Base-by-base conservation (phyloP, 2,888 invertebrate species). In the Sinopyrophorus schimmeli region DNA sequence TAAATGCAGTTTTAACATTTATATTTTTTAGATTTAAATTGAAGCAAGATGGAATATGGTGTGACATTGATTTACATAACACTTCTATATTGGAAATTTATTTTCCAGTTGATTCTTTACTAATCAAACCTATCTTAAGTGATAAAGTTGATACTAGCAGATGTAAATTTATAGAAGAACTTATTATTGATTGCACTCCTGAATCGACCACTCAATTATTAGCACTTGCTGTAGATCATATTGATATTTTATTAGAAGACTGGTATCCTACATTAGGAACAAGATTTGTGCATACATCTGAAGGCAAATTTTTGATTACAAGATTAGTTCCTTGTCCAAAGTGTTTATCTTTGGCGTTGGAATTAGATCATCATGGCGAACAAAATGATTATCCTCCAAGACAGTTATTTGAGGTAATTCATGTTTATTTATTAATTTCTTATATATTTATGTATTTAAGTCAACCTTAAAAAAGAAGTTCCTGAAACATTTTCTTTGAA, bases 241-340 rank as follows among this genome's bases (percentile, higher is more conserved):
- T 99, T 54, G 99, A 99, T 72, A 84, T 95, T 38, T 76, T 99
- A 34, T 76, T 99, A 0, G 98, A 99, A 71, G 98, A 99, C 74
- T 99, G 98, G 98, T 98, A 95, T 72, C 97, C 96, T 0, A 92
- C 93, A 0, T 76, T 96, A 42, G 97, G 97, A 11, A 96, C 96
- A 0, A 82, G 98, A 24, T 99, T 99, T 75, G 94, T 96, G 2
- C 98, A 99, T 72, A 97, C 97, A 0, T 95, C 95, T 0, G 95
- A 96, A 63, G 98, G 98, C 0, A 85, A 92, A 62, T 89, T 96
- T 70, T 77, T 99, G 23, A 92, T 99, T 38, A 97, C 96, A 0
- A 81, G 98, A 5, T 73, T 97, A 42, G 89, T 97, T 53, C 91
- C 96, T 0, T 99, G 99, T 69, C 90, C 93, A 0, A 82, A 84